Evolutionary conservation across 2,888 invertebrate genomes (phyloP), one percentile per base, ranked within the genome.

Genomic region (Eupithecia inturbata): DNA sequence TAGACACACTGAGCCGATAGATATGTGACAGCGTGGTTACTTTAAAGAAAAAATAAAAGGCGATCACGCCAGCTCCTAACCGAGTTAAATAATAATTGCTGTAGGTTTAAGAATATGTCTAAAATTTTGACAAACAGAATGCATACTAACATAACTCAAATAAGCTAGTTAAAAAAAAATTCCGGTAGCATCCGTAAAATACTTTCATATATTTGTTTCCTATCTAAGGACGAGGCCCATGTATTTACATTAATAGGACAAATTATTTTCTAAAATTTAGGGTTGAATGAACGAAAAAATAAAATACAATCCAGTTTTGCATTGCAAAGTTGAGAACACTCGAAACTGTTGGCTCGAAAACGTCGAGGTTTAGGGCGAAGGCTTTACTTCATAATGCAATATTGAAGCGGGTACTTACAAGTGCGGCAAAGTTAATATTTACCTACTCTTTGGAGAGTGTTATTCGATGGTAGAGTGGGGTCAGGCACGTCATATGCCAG

Each of bases 401-500:
- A 70, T 70, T 64, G 45, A 70, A 64, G 36, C 33, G 6, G 26
- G 64, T 31, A 49, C 64, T 64, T 64, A 64, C 28, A 64, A 49
- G 70, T 49, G 70, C 36, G 33, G 41, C 64, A 16, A 39, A 66
- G 66, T 66, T 64, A 63, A 70, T 64, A 70, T 70, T 70, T 63
- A n/a, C n/a, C n/a, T n/a, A 64, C 64, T 64, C 33, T 49, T 64
- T 22, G 64, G 64, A 53, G 70, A 64, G 64, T 64, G 64, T 49
- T 64, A 64, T 70, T 36, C 49, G 26, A 26, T 19, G 70, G 45
- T 31, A 49, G n/a, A 45, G 45, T 41, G 53, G 49, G 64, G 26
- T 70, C 36, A 70, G 62, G 7, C 41, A 26, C 39, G 33, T 60
- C 69, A 62, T 53, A 33, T 36, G 68, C 22, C 68, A 66, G 26